Base-by-base conservation (phyloP, 2,797 vertebrate species). In the Sebastes umbrosus region DNA sequence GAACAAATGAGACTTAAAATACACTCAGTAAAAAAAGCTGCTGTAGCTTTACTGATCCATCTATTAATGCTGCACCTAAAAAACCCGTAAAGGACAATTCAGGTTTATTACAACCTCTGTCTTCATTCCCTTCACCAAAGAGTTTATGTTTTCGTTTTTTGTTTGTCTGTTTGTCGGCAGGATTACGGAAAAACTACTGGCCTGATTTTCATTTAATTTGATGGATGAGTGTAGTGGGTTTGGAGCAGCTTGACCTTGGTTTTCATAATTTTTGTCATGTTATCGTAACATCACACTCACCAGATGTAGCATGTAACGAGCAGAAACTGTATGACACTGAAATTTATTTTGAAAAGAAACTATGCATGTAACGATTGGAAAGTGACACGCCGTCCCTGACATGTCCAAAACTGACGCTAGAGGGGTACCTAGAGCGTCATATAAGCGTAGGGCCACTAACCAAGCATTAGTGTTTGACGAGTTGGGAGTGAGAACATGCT, bases 1-100 rank as follows among this genome's bases (percentile, higher is more conserved):
- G 57, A 82, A 80, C 57, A 83, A 83, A 66, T 77, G 10, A 79
- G 25, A 52, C 57, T 78, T 46, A 65, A 85, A 83, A 69, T 67
- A 88, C 13, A 68, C 14, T 20, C 7, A 32, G 27, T 65, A 39
- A 39, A 39, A 65, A 9, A 7, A 24, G 11, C 39, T 65, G 10
- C 20, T 16, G n/a, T 16, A 54, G 9, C 3, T 52, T 80, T 32
- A 43, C 52, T 8, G 52, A 52, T 70, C 20, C 39, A 24, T 74
- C 69, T 25, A 22, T 20, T 25, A 25, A 25, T 4, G 8, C 24
- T 4, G 27, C n/a, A 31, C 27, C n/a, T 55, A 12, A 78, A 25
- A 46, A 39, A 27, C 2, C 1, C 4, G 8, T 32, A n/a, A 57
- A 70, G 12, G 12, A 31, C 36, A 52, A 57, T 60, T 52, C 24